Evolutionary conservation across 2,797 vertebrate species (phyloP).

Genomic region (Chelidonichthys spinosus): DNA sequence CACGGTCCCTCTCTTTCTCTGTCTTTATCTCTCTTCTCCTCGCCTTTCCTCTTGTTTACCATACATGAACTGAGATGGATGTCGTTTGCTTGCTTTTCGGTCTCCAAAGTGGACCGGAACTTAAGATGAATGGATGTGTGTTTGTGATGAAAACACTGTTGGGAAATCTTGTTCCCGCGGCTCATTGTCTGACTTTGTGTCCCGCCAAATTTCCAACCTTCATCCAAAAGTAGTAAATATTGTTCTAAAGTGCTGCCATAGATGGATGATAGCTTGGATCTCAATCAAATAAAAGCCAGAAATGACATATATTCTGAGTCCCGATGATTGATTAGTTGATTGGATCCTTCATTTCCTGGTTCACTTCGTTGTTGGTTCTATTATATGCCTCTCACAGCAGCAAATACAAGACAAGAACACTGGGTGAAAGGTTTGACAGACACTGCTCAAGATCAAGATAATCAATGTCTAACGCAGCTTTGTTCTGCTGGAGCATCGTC

Average conservation of each 20-base stretch:
- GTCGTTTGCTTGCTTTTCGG: slow-evolving; percentile 56
- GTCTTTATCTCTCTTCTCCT: slow-evolving; percentile 26
- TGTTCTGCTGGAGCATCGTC: neutral
- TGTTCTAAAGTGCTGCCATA: slow-evolving; percentile 30
- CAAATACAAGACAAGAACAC: neutral
- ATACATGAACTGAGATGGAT: slow-evolving; percentile 67
- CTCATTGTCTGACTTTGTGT: slow-evolving; percentile 71
- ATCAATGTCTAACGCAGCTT: neutral
- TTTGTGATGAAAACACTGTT: slow-evolving; percentile 63
- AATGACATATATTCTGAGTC: slow-evolving; percentile 7
- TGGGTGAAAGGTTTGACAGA: slow-evolving; percentile 5
- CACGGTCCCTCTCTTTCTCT: slow-evolving; percentile 47
- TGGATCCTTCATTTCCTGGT: neutral
- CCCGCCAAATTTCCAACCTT: slow-evolving; percentile 56
- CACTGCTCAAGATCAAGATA: neutral
- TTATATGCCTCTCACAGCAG: neutral
- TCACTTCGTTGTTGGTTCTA: slow-evolving; percentile 3
- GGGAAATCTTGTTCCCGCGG: slow-evolving; percentile 65
- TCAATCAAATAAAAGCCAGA: slow-evolving; percentile 18
- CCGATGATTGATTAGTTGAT: slow-evolving; percentile 17
- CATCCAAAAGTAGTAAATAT: slow-evolving; percentile 53
- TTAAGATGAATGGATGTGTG: slow-evolving; percentile 71
- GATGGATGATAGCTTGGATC: slow-evolving; percentile 20
- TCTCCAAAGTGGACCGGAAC: slow-evolving; percentile 64
- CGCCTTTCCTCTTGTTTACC: slow-evolving; percentile 64